Evolutionary conservation across 1,140 invertebrate genomes (phyloP), one percentile per base, ranked within the genome.

Genomic region (Drosophila biarmipes): DNA sequence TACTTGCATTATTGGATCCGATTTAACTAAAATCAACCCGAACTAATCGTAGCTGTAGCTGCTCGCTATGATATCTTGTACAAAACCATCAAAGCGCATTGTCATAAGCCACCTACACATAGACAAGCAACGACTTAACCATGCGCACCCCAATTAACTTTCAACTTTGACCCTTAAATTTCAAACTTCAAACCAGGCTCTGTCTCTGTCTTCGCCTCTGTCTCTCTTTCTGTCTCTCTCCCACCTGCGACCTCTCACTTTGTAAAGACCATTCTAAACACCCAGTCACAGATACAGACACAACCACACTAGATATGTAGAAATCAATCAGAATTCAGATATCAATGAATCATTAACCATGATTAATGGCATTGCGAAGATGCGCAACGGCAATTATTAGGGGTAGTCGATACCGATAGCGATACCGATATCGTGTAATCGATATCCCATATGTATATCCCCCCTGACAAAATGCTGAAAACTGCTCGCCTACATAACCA

Each of bases 401-500:
- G 35, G 17, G 11, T 21, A 38, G 15, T 10, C 17, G 10, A 58
- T 24, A 46, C 17, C 34, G 17, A 54, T 38, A 31, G 29, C 29
- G 7, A 8, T n/a, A 11, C 2, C 42, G 29, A 56, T 40, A 46
- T 46, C 38, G n/a, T 10, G 7, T n/a, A n/a, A 37, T 29, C 40
- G 19, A 43, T 42, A 37, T 55, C 12, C 56, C 24, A 24, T 54
- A 42, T 55, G 49, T 74, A 63, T 54, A 54, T 19, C 12, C 12
- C 29, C 63, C 53, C 61, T 71, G 57, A 48, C 42, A 38, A 48
- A 79, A 62, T 74, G 51, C 46, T 52, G 43, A 87, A 67, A 67
- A 63, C 68, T 58, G 73, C 80, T 78, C 73, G 64, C 74, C 78
- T 73, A 79, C 55, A 84, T 76, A 84, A 84, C 73, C 80, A 86